Evolutionary conservation across 1,140 invertebrate genomes (phyloP).

Genomic region (Drosophila burlai): DNA sequence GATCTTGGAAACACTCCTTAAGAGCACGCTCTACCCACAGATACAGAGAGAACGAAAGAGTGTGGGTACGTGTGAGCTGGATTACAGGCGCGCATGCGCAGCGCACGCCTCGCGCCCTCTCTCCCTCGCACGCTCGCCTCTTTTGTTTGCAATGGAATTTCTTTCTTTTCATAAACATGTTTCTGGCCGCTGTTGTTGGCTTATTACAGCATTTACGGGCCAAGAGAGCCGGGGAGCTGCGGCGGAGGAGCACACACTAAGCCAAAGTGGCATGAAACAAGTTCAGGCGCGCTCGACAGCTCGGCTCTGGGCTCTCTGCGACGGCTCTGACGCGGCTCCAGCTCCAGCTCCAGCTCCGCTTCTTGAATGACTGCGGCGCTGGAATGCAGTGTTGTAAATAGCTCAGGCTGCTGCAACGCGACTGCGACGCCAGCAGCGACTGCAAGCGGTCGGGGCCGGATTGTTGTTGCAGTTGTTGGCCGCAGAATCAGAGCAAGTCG

Average conservation of each 20-base stretch:
- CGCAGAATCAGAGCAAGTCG: constrained; percentile 73
- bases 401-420: constrained; percentile 42
- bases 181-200: constrained; percentile 64
- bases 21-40: constrained; percentile 29
- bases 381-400: constrained; percentile 81
- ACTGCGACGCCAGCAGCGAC: constrained; percentile 33
- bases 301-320: constrained; percentile 16
- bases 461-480: constrained; percentile 64
- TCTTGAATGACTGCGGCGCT: constrained; percentile 77
- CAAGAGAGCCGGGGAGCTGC: constrained; percentile 17
- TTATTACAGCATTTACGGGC: constrained; percentile 81
- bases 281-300: constrained; percentile 58
- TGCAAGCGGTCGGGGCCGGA: constrained; percentile 50
- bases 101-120: constrained; percentile 45
- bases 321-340: constrained; percentile 11
- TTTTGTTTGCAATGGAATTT: constrained; percentile 83
- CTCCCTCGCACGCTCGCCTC: constrained; percentile 47
- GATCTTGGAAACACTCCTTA: constrained; percentile 21
- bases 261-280: constrained; percentile 77
- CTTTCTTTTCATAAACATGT: constrained; percentile 83
- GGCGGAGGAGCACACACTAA: constrained; percentile 62
- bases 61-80: constrained; percentile 31
- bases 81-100: constrained; percentile 69
- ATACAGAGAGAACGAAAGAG: not conserved
- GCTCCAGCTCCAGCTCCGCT: constrained; percentile 47